Percentiles rank a stretch among this genome's conserved stretches.
These are phyloP conservation scores for Cercocebus atys DNA, from an alignment of 2,113 vertebrate species.

Conservation along the genomic window DNA sequence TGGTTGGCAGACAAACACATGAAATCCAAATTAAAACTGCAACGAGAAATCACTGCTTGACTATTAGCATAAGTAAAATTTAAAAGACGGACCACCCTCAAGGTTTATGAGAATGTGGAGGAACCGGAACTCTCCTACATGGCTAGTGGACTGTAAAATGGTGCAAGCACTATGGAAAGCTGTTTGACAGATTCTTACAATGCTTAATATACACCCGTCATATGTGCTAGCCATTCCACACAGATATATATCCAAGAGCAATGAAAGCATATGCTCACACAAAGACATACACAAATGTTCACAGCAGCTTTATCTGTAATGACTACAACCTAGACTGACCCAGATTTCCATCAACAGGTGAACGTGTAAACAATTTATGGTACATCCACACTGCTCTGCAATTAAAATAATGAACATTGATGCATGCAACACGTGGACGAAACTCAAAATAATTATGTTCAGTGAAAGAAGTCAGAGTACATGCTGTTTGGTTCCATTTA, in stretches of 20 bases:
- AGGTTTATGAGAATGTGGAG: neutral
- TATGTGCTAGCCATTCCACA: fast-evolving
- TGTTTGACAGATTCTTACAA: neutral
- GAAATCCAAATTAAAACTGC: neutral
- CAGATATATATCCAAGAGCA: neutral
- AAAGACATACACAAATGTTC: fast-evolving
- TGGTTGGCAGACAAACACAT: neutral
- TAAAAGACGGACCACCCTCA: no score
- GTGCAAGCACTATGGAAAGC: neutral
- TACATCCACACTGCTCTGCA: neutral
- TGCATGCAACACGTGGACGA: fast-evolving
- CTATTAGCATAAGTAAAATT: neutral
- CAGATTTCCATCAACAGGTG: neutral
- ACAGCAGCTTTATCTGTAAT: neutral
- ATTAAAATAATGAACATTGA: neutral
- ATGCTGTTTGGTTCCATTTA: neutral
- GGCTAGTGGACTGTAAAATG: fast-evolving
- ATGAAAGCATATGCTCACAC: no score
- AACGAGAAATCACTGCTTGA: no score
- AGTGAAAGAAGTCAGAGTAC: neutral
- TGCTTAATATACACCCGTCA: fast-evolving
- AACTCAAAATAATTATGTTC: neutral
- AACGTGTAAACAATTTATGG: fast-evolving
- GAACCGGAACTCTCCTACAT: fast-evolving
- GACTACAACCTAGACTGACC: neutral